Base-by-base conservation (phyloP, 2,888 invertebrate species). In the Galeopsomyia nigrocyanea region DNA sequence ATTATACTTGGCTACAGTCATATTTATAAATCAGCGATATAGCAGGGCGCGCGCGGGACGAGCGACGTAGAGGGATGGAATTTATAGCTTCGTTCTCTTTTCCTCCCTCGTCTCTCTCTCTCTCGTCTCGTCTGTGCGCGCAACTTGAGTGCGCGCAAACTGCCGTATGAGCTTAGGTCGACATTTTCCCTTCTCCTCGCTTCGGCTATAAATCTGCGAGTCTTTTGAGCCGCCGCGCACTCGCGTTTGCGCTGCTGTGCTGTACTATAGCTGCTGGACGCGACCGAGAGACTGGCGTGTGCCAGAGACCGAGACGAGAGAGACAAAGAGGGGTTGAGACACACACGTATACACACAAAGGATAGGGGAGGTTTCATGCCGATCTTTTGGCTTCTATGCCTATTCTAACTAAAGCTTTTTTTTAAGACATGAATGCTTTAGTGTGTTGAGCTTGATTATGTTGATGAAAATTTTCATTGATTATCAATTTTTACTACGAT, bases 21-120 rank as follows among this genome's bases (percentile, higher is more conserved):
- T 87, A 87, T 87, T 87, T 87, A 87, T 87, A 87, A 87, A 87
- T 87, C 87, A 87, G 83, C 87, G 83, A 87, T 87, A 86, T 84
- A 86, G 68, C 65, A 56, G 19, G 31, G 17, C 16, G 50, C 22
- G 65, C 58, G 83, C 82, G 83, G 83, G 84, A 83, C 82, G 82
- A 81, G 83, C 81, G 84, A 84, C 82, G 83, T 80, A 81, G 83
- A 83, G 82, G 83, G 83, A 83, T 80, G 83, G 82, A 84, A 86
- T 86, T 86, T 86, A 86, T 85, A 84, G 84, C 84, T 83, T 82
- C 82, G 84, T 82, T 84, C 85, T 84, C 83, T 82, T 83, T 26
- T 83, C 81, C 83, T 82, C 79, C 87, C 87, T 88, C 78, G 39
- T 77, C 76, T 81, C 82, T 79, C 81, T 80, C 78, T 77, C 76